A percentile compares a stretch with the other conserved stretches of the same genome.
Evolutionary conservation across 1,140 invertebrate species (phyloP).

Genomic region (Papilio polyxenes): DNA sequence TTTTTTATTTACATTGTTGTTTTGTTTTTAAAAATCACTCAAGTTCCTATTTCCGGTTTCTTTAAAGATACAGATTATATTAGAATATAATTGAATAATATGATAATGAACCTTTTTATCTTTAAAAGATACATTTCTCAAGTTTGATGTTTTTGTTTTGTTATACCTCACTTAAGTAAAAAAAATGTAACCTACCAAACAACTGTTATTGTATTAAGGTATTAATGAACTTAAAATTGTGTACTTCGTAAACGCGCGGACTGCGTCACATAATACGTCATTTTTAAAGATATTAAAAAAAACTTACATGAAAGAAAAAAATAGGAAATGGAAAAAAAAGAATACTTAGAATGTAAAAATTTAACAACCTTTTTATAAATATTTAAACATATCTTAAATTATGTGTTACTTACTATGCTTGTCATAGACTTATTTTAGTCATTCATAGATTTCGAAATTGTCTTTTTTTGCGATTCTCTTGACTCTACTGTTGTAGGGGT

Average conservation of each 20-base stretch:
- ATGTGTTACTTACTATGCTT: no score
- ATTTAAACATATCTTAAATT: not conserved
- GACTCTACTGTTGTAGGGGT: no score
- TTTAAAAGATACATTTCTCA: not conserved
- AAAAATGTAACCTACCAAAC: not conserved
- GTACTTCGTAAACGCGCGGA: conserved; percentile 13
- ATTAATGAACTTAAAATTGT: not conserved
- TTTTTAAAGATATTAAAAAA: not conserved
- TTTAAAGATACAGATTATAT: conserved; percentile 39
- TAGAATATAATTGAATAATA: no score
- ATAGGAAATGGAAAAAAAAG: no score
- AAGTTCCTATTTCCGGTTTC: conserved; percentile 35
- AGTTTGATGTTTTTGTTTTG: no score
- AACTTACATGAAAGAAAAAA: not conserved
- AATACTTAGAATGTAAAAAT: no score
- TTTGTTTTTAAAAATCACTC: conserved; percentile 41
- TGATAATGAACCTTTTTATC: not conserved
- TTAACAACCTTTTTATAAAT: no score
- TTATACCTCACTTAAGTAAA: not conserved
- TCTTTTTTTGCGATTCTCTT: no score
- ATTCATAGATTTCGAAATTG: no score
- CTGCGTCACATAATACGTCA: conserved; percentile 16
- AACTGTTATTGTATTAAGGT: no score
- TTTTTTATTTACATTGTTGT: not conserved
- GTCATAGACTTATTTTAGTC: no score